Evolutionary conservation across 2,113 vertebrate species (phyloP), one percentile per base, ranked within the genome.

Genomic region (Paraplagusia blochii): DNA sequence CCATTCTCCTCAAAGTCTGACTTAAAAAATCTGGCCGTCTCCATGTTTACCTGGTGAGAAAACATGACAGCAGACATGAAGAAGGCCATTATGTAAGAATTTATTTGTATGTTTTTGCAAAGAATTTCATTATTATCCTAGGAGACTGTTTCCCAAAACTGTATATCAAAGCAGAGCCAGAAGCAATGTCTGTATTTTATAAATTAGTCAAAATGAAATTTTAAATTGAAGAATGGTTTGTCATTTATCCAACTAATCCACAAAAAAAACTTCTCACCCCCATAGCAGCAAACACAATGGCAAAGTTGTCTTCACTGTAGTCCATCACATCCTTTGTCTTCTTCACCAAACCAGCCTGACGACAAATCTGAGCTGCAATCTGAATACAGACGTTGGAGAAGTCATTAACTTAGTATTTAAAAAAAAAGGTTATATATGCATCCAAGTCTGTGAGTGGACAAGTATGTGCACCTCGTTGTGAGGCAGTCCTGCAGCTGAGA

Each of bases 11-110:
- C 91, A 62, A 93, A 93, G 56, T 93, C 91, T 0, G 90, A 92
- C 81, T 93, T 93, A 67, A 93, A 93, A 82, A 93, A 93, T 14
- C 91, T 90, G 5, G 91, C 91, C 3, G 91, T 93, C 73, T 93
- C 91, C 91, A 93, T 93, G 88, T 93, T 93, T 72, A 93, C 91
- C 91, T 93, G 66, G 46, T n/a, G n/a, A n/a, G n/a, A n/a, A n/a
- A 9, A 53, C 22, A 29, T 29, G 22, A 29, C n/a, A n/a, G n/a
- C n/a, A n/a, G n/a, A n/a, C n/a, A n/a, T n/a, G n/a, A n/a, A n/a
- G n/a, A n/a, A n/a, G n/a, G n/a, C n/a, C n/a, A n/a, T n/a, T n/a
- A n/a, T n/a, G n/a, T n/a, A n/a, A n/a, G n/a, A n/a, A n/a, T n/a
- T n/a, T n/a, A n/a, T 38, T 38, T 38, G 36, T 38, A 11, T 38